These are phyloP conservation scores for Peromyscus melanophrys DNA, from an alignment of 2,797 vertebrate species.

Conservation along the genomic window DNA sequence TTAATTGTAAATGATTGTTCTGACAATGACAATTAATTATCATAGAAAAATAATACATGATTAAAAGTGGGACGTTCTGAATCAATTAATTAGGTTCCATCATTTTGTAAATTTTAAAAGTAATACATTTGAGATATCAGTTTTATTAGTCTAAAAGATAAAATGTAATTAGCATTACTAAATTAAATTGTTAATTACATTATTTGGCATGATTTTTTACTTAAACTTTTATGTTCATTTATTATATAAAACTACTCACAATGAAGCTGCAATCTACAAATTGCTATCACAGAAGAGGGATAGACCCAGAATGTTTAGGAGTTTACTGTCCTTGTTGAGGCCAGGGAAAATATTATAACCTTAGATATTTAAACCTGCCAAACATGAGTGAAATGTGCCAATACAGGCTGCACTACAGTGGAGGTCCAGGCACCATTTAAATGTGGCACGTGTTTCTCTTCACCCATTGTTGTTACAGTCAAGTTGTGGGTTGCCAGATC, in stretches of 20 bases:
- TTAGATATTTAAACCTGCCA: background rate
- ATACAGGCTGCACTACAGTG: background rate
- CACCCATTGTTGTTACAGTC: background rate
- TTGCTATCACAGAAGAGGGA: background rate
- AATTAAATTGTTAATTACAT: conserved; percentile 22
- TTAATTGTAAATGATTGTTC: background rate
- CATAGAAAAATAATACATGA: background rate
- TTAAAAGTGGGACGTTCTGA: background rate
- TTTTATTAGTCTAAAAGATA: conserved; percentile 5
- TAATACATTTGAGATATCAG: background rate
- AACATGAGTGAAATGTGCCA: background rate
- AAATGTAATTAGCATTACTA: background rate
- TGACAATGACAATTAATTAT: background rate
- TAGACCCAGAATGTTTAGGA: background rate
- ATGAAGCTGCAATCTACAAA: background rate
- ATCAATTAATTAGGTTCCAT: background rate
- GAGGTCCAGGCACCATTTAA: background rate
- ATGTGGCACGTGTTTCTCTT: background rate
- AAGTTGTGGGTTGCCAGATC: background rate
- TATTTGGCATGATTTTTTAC: background rate
- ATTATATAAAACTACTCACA: background rate
- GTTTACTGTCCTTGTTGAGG: background rate
- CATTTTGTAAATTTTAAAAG: conserved; percentile 13
- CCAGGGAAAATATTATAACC: background rate
- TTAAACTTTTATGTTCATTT: background rate